phyloP scores from a whole-genome alignment of 2,113 vertebrate genomes.

The Ascaphus truei region DNA sequence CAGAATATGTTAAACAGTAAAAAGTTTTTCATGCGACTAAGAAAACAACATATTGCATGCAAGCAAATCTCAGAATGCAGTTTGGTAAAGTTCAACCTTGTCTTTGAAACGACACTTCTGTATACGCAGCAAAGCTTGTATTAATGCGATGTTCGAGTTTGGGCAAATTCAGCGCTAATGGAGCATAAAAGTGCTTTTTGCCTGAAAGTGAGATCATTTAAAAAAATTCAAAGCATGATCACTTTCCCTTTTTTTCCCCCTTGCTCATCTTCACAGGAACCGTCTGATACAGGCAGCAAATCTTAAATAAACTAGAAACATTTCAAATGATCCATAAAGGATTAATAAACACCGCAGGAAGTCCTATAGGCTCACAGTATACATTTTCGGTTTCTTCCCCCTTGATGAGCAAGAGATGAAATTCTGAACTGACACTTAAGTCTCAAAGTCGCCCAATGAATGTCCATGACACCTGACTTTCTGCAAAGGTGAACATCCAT shows the following conservation, averaged over 20 bases:
- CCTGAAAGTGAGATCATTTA: conserved; percentile 81
- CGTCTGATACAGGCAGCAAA: conserved; percentile 78
- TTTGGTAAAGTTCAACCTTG: conserved; percentile 73
- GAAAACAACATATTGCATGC: conserved; percentile 49
- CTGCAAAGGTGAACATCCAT: not conserved
- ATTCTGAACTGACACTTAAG: conserved; percentile 72
- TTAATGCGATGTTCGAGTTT: conserved; percentile 75
- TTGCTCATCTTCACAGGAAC: conserved; percentile 58
- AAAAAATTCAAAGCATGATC: conserved; percentile 83
- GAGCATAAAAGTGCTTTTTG: conserved; percentile 80
- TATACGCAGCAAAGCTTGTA: conserved; percentile 74
- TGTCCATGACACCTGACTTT: not conserved
- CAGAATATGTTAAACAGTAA: conserved; percentile 44
- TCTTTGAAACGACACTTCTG: conserved; percentile 67
- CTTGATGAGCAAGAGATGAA: conserved; percentile 66
- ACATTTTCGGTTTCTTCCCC: conserved; percentile 67
- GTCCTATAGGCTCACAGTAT: conserved; percentile 75
- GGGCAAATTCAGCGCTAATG: conserved; percentile 77
- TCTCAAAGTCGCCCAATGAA: conserved; percentile 69
- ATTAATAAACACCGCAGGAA: conserved; percentile 80
- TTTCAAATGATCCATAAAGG: conserved; percentile 84
- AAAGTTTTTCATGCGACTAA: conserved; percentile 43
- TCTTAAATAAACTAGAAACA: conserved; percentile 82
- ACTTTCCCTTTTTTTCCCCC: conserved; percentile 58
- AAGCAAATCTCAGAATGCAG: conserved; percentile 68